A percentile compares a stretch with the other conserved stretches of the same genome.
Conservation (phyloP, 2,888 invertebrate genomes). For the Herminia tarsipennalis region DNA sequence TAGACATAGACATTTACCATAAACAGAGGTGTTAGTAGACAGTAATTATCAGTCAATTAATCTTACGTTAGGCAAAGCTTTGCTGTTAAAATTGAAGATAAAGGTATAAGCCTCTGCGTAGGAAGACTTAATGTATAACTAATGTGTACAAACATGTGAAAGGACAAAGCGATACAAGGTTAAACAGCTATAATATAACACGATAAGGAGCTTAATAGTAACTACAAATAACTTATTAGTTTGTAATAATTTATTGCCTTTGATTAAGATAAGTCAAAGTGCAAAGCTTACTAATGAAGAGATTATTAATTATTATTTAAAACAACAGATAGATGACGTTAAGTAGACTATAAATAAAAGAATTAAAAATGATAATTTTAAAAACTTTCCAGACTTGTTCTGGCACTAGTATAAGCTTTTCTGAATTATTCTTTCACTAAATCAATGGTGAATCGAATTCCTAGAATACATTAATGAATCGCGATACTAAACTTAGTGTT, state of each 20-base stretch:
- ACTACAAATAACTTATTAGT: slow-evolving; percentile 1
- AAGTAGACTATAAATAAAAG: no score
- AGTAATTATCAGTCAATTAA: slow-evolving; percentile 28
- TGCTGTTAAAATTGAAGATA: slow-evolving; percentile 6
- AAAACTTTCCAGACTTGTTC: no score
- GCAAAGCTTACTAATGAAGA: no score
- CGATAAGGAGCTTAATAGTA: neutral
- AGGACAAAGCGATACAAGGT: slow-evolving; percentile 11
- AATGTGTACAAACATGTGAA: slow-evolving; percentile 7
- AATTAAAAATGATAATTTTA: no score
- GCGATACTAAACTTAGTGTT: slow-evolving; percentile 1
- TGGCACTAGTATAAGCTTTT: no score
- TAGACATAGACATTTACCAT: slow-evolving; percentile 28
- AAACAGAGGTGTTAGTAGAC: slow-evolving; percentile 18
- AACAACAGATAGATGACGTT: no score
- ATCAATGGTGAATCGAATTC: no score
- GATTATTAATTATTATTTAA: no score
- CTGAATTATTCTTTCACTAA: neutral
- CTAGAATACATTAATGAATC: neutral
- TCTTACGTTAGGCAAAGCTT: slow-evolving; percentile 6
- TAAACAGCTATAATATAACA: slow-evolving; percentile 9
- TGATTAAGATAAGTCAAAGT: no score
- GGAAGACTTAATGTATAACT: slow-evolving; percentile 5
- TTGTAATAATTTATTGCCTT: no score
- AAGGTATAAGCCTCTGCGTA: neutral